Base-by-base conservation (phyloP, 2,888 invertebrate species). In the Sinopyrophorus schimmeli region DNA sequence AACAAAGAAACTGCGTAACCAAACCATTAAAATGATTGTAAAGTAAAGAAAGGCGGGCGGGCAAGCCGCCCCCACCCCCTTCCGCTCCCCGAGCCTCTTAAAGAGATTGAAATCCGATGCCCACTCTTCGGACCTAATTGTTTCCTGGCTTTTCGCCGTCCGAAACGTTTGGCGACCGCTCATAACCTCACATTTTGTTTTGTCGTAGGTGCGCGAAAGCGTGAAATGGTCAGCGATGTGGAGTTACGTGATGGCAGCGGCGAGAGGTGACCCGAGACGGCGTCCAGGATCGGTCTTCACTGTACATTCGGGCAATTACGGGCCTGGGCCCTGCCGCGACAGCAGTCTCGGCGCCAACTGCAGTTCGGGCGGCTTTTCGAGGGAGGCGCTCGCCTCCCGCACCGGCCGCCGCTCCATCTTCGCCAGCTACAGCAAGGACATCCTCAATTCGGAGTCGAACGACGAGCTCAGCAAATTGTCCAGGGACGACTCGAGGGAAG, bases 241-340 rank as follows among this genome's bases (percentile, higher is more conserved):
- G 85, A 82, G 84, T 54, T 84, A 84, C 75, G 83, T 86, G 74
- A 80, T 84, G 76, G 84, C 84, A 59, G 82, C 84, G 55, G 81
- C 84, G 64, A 80, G 84, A 67, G 80, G 83, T 71, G 82, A 83
- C 76, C 77, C 78, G 63, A 78, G 80, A 52, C 64, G 69, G 42
- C 63, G 66, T 52, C 62, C 67, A 54, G 67, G 68, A 44, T 64
- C 71, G 18, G 68, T 71, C 28, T 71, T 70, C 55, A 70, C 70
- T 27, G 69, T 70, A 43, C 70, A 70, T 58, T 57, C 68, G 27
- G 56, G 62, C 35, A 61, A 59, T 49, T 64, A 63, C 43, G 61
- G 63, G 20, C 69, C 71, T 10, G 72, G 71, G 26, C 72, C 70
- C 3, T 71, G 71, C 60, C 66, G 70, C 39, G 59, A 61, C 54